phyloP scores from a whole-genome alignment of 2,113 vertebrate species.

The Megaceryle maxima region DNA sequence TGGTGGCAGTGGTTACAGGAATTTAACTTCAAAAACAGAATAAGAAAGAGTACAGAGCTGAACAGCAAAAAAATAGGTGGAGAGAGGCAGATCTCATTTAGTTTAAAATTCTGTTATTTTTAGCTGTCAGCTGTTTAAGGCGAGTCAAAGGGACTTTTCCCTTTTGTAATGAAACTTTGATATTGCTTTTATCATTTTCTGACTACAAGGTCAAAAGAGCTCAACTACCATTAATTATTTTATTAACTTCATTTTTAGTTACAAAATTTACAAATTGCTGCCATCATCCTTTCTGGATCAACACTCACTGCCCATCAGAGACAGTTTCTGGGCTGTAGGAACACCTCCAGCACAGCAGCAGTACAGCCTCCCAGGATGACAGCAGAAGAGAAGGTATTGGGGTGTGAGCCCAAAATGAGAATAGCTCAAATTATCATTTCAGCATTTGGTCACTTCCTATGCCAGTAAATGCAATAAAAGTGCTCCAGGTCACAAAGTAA shows the following conservation, averaged over 20 bases:
- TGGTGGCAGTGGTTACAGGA: not conserved
- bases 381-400: not conserved
- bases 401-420: not conserved
- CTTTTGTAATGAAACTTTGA: not conserved
- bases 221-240: not conserved
- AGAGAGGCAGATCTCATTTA: not conserved
- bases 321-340: accelerated
- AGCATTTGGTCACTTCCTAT: not conserved
- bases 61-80: not conserved
- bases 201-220: not conserved
- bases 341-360: accelerated
- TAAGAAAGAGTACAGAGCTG: not conserved
- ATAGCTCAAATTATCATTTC: accelerated
- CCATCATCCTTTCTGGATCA: not conserved
- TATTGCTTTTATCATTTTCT: not conserved
- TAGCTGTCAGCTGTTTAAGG: not conserved
- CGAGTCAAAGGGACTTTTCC: not conserved
- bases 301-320: not conserved
- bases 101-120: not conserved
- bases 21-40: not conserved
- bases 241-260: not conserved
- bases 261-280: not conserved
- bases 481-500: not conserved
- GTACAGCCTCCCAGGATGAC: not conserved
- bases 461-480: not conserved